phyloP scores from a whole-genome alignment of 2,888 invertebrate genomes.

The Rosalia funebris region DNA sequence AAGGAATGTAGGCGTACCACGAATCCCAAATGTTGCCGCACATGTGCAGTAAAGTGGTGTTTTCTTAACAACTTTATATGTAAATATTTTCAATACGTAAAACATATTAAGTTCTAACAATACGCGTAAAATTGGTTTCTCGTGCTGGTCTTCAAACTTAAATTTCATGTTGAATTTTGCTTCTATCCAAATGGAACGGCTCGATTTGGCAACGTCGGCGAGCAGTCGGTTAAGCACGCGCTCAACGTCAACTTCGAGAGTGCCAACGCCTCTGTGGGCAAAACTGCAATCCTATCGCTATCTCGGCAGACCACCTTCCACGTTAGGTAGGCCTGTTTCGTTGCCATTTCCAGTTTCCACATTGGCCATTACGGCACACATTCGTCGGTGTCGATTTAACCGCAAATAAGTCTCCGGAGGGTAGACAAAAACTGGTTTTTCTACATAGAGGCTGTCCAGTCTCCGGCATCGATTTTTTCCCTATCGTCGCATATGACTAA shows the following conservation, averaged over 20 bases:
- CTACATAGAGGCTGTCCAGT: slow-evolving; percentile 12
- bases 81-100: too few species aligned
- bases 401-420: slow-evolving; percentile 20
- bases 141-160: too few species aligned
- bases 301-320: slow-evolving; percentile 7
- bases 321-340: background rate
- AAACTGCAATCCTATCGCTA: slow-evolving; percentile 1
- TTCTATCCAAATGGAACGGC: too few species aligned
- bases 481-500: slow-evolving; percentile 12
- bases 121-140: too few species aligned
- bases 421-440: slow-evolving; percentile 13
- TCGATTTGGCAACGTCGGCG: background rate
- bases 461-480: slow-evolving; percentile 16
- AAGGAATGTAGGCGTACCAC: too few species aligned
- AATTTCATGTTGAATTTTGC: too few species aligned
- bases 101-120: too few species aligned
- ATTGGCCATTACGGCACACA: background rate
- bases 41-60: too few species aligned
- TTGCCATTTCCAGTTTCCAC: slow-evolving; percentile 17
- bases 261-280: slow-evolving; percentile 18
- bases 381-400: slow-evolving; percentile 14
- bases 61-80: too few species aligned
- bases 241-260: background rate
- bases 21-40: too few species aligned
- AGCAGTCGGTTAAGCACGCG: slow-evolving; percentile 9